These are phyloP conservation scores for Mus caroli DNA, from an alignment of 2,797 vertebrate species.

Conservation along the genomic window DNA sequence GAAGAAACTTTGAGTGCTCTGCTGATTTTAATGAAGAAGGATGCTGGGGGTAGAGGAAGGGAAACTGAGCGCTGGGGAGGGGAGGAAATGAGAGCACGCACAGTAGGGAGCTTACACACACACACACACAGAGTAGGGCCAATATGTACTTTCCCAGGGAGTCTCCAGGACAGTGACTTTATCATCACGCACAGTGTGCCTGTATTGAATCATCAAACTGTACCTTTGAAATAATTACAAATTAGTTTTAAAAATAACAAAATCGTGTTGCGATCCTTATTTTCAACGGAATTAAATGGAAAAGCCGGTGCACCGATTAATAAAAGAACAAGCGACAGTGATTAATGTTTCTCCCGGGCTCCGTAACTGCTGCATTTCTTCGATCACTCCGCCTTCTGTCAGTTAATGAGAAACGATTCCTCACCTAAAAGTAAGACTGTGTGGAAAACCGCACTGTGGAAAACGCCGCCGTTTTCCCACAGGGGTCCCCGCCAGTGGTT, in stretches of 20 bases:
- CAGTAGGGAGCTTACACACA: not conserved
- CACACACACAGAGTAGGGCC: not conserved
- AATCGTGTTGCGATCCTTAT: not conserved
- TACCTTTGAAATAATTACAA: not conserved
- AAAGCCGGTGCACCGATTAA: not conserved
- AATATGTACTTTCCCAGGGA: not conserved
- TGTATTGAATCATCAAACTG: not conserved
- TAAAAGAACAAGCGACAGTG: not conserved
- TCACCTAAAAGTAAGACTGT: not conserved
- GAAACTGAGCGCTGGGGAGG: not conserved
- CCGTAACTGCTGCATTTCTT: not conserved
- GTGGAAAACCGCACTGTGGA: not conserved
- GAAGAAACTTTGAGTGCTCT: not conserved
- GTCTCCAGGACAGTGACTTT: not conserved
- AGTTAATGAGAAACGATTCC: not conserved
- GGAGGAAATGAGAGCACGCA: not conserved
- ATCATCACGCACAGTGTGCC: not conserved
- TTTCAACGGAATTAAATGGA: not conserved
- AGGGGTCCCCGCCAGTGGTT: not conserved
- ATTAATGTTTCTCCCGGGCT: not conserved
- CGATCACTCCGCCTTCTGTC: not conserved
- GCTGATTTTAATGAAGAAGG: not conserved
- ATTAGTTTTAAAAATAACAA: not conserved
- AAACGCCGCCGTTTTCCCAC: not conserved
- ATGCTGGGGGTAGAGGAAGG: not conserved